phyloP scores from a whole-genome alignment of 2,797 vertebrate genomes.

The Neosilurus mollespiculum region DNA sequence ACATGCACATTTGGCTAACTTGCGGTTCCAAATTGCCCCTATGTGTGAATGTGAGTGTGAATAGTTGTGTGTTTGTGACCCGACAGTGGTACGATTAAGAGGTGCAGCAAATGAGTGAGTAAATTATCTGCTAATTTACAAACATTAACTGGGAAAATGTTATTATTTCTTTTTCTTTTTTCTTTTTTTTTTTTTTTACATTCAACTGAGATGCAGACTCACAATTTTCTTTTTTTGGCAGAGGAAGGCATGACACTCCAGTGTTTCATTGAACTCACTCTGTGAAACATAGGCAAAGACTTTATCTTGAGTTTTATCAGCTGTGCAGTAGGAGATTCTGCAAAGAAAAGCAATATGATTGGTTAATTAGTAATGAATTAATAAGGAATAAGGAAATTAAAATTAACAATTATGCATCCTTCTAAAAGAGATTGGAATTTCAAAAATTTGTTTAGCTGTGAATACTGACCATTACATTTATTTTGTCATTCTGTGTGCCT shows the following conservation, averaged over 20 bases:
- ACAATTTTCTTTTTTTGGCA: constrained; percentile 93
- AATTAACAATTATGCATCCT: neutral
- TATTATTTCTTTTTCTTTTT: too few relatives aligned
- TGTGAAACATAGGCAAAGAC: constrained; percentile 91
- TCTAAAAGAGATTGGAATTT: neutral
- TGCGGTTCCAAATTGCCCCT: too few relatives aligned
- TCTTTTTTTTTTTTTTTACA: neutral
- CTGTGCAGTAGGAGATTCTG: constrained; percentile 94
- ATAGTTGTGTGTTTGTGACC: too few relatives aligned
- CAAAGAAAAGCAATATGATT: constrained; percentile 24
- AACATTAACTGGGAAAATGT: neutral
- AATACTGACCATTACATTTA: neutral
- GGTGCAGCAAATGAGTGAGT: too few relatives aligned
- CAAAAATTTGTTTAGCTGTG: too few relatives aligned
- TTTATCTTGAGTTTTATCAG: constrained; percentile 93
- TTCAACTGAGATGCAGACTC: constrained; percentile 59
- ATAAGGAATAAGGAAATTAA: neutral
- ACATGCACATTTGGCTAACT: too few relatives aligned
- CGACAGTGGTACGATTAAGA: too few relatives aligned
- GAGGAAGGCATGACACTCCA: constrained; percentile 91
- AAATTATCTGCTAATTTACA: neutral
- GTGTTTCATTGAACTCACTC: constrained; percentile 83
- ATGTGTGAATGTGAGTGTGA: too few relatives aligned
- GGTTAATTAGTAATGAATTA: neutral
- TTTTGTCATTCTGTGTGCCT: neutral